Evolutionary conservation across 2,888 invertebrate species (phyloP), one percentile per base, ranked within the genome.

Genomic region (Herminia tarsipennalis): DNA sequence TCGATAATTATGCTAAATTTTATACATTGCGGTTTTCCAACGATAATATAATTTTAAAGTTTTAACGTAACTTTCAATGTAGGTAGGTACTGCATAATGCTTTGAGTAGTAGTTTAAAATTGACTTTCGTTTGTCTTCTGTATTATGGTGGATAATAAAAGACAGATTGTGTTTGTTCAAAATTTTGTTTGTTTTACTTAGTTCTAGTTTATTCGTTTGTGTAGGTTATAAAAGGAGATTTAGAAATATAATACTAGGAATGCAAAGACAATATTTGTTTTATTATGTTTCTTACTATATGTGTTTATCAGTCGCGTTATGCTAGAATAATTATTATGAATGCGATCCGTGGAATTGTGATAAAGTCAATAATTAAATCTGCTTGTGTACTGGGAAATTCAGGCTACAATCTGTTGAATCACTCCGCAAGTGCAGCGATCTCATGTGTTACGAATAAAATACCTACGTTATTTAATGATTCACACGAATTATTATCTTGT

Each of bases 121-220:
- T 39, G 27, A 65, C 45, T 60, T 43, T 65, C 56, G 55, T 32
- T 35, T 24, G n/a, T 30, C 44, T 34, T 9, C 24, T 28, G 35
- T 34, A 35, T 67, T 55, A 63, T 49, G 9, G 21, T 33, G 32
- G 18, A 37, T 30, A 39, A 38, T 48, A 40, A 29, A 43, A 25
- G 5, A 27, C 9, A 28, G 14, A 44, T 48, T 48, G 5, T 48
- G 29, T 50, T 66, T 51, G 25, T 8, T 29, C 12, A 37, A 20
- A 9, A 6, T 57, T 39, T 44, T 49, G 25, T 43, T 51, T 43
- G 22, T 32, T 47, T 17, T 13, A 12, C 12, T 18, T 45, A n/a
- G n/a, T n/a, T n/a, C n/a, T n/a, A n/a, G n/a, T n/a, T n/a, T n/a
- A n/a, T n/a, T n/a, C n/a, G 25, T 46, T 4, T 40, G 25, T 32